These are phyloP conservation scores for Pagrus major DNA, from an alignment of 2,113 vertebrate species.

Conservation along the genomic window DNA sequence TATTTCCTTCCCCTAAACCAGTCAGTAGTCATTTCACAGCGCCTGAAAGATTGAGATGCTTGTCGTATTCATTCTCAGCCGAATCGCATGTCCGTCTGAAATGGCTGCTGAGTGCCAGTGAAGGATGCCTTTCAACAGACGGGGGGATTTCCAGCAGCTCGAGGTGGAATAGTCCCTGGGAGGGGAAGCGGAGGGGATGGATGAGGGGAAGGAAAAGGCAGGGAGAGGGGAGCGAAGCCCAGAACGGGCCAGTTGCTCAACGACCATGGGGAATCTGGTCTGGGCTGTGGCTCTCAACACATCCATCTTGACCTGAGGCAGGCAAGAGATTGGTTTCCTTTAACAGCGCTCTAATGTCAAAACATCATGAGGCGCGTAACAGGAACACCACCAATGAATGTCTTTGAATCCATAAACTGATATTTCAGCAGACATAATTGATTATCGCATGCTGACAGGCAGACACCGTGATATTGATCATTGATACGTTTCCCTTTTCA, in stretches of 20 bases:
- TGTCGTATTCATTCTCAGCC: conserved; percentile 61
- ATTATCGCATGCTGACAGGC: conserved; percentile 64
- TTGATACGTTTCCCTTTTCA: conserved; percentile 52
- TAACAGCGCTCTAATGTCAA: conserved; percentile 62
- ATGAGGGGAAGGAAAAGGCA: conserved; percentile 58
- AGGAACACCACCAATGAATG: conserved; percentile 54
- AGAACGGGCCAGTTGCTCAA: conserved; percentile 57
- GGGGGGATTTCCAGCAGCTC: conserved; percentile 71
- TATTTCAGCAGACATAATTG: conserved; percentile 63
- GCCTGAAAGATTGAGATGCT: conserved; percentile 70
- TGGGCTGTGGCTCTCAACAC: conserved; percentile 67
- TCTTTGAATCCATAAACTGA: conserved; percentile 65
- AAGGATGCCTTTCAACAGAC: conserved; percentile 75
- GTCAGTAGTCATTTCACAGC: conserved; percentile 64
- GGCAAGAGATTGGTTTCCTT: conserved; percentile 66
- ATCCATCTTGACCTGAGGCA: conserved; percentile 73
- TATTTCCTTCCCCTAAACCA: conserved; percentile 68
- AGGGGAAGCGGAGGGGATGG: conserved; percentile 50
- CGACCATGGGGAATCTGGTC: conserved; percentile 67
- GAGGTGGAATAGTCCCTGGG: conserved; percentile 69
- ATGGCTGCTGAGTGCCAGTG: conserved; percentile 72
- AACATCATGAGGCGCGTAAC: conserved; percentile 63
- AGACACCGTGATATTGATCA: conserved; percentile 51
- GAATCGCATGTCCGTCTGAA: conserved; percentile 72
- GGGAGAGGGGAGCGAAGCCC: conserved; percentile 48